Evolutionary conservation across 2,888 invertebrate species (phyloP).

Genomic region (Aproaerema taeniolella): DNA sequence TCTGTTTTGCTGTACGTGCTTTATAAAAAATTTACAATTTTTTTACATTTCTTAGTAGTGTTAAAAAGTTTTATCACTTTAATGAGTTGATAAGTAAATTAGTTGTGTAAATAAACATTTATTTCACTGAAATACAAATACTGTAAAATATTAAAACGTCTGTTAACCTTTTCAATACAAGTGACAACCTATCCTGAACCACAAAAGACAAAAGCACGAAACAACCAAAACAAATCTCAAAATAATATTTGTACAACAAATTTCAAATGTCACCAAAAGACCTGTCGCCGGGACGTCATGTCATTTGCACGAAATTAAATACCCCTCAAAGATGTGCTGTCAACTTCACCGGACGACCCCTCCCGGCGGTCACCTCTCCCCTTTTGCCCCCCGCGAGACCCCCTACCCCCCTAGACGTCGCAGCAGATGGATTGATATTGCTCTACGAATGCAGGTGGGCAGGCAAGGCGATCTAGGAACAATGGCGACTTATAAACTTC

Average conservation of each 20-base stretch:
- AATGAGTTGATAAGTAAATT: too few species aligned
- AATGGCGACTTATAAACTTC: constrained; percentile 57
- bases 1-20: too few species aligned
- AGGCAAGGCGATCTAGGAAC: constrained; percentile 51
- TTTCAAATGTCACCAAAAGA: constrained; percentile 23
- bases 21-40: too few species aligned
- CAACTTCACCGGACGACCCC: constrained; percentile 34
- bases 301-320: constrained; percentile 74
- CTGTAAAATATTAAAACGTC: too few species aligned
- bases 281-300: constrained; percentile 36
- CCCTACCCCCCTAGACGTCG: constrained; percentile 25
- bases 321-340: constrained; percentile 56
- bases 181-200: too few species aligned
- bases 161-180: too few species aligned
- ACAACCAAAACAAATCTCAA: constrained; percentile 11
- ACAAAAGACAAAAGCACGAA: background rate
- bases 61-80: too few species aligned
- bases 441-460: constrained; percentile 65
- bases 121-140: too few species aligned
- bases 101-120: too few species aligned
- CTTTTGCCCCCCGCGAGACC: constrained; percentile 25
- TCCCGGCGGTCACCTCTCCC: constrained; percentile 22
- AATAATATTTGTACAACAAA: constrained; percentile 17
- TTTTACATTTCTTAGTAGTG: constrained; percentile 8
- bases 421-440: constrained; percentile 69